Evolutionary conservation across 1,140 invertebrate genomes (phyloP), one percentile per base, ranked within the genome.

Genomic region (Aphelenchoides fujianensis): DNA sequence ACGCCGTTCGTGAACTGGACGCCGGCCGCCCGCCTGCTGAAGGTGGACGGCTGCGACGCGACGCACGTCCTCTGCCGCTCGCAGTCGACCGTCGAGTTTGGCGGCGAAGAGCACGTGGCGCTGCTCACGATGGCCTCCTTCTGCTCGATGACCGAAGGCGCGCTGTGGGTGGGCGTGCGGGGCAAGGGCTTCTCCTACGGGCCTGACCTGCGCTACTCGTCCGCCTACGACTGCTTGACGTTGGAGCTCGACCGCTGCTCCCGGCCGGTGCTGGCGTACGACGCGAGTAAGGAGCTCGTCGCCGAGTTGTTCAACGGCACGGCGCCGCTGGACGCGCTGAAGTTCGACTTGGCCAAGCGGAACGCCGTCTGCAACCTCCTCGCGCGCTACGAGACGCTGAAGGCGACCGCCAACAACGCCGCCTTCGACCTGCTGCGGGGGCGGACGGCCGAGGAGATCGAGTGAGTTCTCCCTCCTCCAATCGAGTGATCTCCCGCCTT

Each of bases 91-190:
- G 87, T 84, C 0, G 88, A 90, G 52, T 89, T 88, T 79, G 83
- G 87, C 28, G 85, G 90, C 84, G 86, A 87, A 0, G 90, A 92
- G 85, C 82, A 91, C 23, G 89, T 92, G 1, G 88, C 91, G 36
- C 85, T 94, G 16, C 85, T 90, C 63, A 89, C 93, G 27, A 90
- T 91, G 68, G 86, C 93, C 59, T 90, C 93, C 83, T 94, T 94
- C 86, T 89, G 94, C 53, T 91, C 89, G 7, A 92, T 94, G 86
- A 86, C 90, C 0, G 92, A 92, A 89, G 92, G 93, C 41, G 92
- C 92, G 36, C 89, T 94, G 88, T 95, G 92, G 91, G 89, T 89
- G 68, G 88, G 90, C 82, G 90, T 94, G 71, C 86, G 92, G 80
- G 92, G 92, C 32, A 88, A 90, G 75, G 92, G 92, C 7, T 87